Conservation (phyloP, 2,797 vertebrate species). For the Ciconia nigra region DNA sequence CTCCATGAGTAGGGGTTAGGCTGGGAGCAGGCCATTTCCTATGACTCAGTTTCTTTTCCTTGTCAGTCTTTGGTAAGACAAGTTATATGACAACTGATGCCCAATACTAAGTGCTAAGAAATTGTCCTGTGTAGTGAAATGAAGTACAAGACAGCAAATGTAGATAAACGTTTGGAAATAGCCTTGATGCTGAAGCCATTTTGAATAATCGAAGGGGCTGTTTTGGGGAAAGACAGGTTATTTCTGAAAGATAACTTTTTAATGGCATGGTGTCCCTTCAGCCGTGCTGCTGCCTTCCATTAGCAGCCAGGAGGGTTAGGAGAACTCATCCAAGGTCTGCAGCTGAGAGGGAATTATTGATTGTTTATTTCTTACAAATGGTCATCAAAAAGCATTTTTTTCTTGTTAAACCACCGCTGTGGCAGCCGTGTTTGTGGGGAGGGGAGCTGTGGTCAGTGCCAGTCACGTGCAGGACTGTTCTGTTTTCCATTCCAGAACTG, state of each 20-base stretch:
- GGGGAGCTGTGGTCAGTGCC: background rate
- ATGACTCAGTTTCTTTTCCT: background rate
- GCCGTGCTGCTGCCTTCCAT: background rate
- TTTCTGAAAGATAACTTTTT: background rate
- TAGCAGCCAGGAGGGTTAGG: background rate
- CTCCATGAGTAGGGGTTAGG: too few relatives aligned
- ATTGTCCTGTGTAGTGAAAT: background rate
- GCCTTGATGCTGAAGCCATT: background rate
- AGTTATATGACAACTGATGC: background rate
- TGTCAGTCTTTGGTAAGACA: background rate
- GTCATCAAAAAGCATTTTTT: background rate
- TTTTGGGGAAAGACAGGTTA: background rate
- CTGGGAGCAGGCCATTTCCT: background rate
- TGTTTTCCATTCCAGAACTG: background rate
- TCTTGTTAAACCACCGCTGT: background rate
- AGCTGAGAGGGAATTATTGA: constrained; percentile 10
- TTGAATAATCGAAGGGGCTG: background rate
- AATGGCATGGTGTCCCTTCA: background rate
- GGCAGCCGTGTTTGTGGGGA: background rate
- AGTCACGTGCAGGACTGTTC: background rate
- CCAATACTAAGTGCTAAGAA: background rate
- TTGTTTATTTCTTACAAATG: background rate
- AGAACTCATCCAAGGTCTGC: background rate
- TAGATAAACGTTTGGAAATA: background rate
- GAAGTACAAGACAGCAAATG: background rate